Conservation (phyloP, 1,140 invertebrate species). For the Euwallacea fornicatus region DNA sequence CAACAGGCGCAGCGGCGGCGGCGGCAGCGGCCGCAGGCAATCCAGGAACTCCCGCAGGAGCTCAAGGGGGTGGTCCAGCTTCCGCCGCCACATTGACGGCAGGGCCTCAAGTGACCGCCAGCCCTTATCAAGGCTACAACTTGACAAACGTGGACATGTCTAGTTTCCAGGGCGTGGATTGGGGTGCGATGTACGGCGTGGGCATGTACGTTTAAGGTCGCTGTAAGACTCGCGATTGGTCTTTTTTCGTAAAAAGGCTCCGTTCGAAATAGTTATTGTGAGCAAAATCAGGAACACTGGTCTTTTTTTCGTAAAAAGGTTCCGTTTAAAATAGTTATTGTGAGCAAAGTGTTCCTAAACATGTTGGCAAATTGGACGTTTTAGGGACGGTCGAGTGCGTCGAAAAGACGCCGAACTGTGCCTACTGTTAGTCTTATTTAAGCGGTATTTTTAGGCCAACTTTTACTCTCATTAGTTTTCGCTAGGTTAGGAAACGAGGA, state of each 20-base stretch:
- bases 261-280: constrained; percentile 4
- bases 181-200: constrained; percentile 87
- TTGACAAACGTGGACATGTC: constrained; percentile 88
- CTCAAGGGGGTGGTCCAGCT: constrained; percentile 56
- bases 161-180: constrained; percentile 86
- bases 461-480: constrained; percentile 16
- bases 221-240: constrained; percentile 8
- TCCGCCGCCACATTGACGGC: constrained; percentile 59
- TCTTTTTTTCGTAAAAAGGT: constrained; percentile 1
- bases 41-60: constrained; percentile 58
- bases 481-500: constrained; percentile 20
- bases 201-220: constrained; percentile 77
- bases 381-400: constrained; percentile 29
- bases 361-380: background rate
- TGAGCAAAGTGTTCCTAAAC: constrained; percentile 34
- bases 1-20: constrained; percentile 57
- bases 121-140: constrained; percentile 78
- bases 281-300: constrained; percentile 27
- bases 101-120: constrained; percentile 63
- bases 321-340: background rate
- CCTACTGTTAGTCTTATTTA: constrained; percentile 38
- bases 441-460: constrained; percentile 17
- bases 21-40: constrained; percentile 58
- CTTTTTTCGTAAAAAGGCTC: background rate
- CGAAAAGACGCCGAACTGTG: constrained; percentile 45